Conservation (phyloP, 2,113 vertebrate species). For the Pygoscelis adeliae region DNA sequence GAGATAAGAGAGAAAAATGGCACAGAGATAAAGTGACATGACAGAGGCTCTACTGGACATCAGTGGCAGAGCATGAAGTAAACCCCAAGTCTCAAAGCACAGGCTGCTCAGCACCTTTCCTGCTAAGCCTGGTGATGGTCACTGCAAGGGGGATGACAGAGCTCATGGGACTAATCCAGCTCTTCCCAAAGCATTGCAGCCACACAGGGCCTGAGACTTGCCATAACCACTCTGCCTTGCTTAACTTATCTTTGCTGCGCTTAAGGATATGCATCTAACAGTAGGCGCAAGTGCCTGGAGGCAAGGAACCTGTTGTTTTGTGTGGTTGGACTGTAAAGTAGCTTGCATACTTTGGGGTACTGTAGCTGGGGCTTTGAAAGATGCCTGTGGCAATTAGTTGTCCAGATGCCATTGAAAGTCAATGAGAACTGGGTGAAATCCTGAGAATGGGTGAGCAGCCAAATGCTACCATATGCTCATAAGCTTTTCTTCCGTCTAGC, state of each 20-base stretch:
- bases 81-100: background rate
- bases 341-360: background rate
- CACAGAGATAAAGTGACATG: background rate
- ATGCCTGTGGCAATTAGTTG: conserved; percentile 2
- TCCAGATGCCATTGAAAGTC: conserved; percentile 31
- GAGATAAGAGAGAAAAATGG: background rate
- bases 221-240: background rate
- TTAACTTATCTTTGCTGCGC: background rate
- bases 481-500: conserved; percentile 16
- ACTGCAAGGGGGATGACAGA: background rate
- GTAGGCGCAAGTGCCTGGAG: background rate
- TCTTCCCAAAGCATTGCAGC: background rate
- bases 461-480: conserved; percentile 19
- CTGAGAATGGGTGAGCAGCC: conserved; percentile 33
- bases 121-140: background rate
- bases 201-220: background rate
- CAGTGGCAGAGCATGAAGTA: background rate
- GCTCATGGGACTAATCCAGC: background rate
- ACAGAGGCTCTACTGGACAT: background rate
- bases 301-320: background rate
- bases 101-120: background rate
- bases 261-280: background rate
- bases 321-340: background rate
- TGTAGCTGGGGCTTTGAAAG: background rate
- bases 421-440: conserved; percentile 36